Conservation (phyloP, 2,888 invertebrate species). For the Standfussiana lucernea region DNA sequence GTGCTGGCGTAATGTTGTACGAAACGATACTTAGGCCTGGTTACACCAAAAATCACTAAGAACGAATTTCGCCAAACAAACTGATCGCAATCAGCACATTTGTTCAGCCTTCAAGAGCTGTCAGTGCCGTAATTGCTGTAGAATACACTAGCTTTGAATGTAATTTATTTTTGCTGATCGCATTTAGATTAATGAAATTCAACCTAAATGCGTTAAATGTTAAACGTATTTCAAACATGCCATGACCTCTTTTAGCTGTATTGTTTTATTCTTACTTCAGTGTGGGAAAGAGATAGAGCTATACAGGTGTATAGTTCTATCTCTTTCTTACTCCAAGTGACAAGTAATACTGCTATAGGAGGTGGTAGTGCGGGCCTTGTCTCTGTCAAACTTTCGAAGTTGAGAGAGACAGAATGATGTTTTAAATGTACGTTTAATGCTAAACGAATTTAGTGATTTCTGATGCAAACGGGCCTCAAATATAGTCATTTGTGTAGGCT, state of each 20-base stretch:
- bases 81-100: background rate
- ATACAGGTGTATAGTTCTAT: background rate
- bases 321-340: background rate
- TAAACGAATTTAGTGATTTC: background rate
- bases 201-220: background rate
- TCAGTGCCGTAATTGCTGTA: background rate
- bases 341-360: background rate
- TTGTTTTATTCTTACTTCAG: background rate
- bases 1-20: constrained; percentile 40
- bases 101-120: background rate
- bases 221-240: background rate
- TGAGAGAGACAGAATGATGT: background rate
- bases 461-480: background rate
- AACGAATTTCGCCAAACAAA: background rate
- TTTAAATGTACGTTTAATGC: background rate
- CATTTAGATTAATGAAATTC: background rate
- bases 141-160: background rate
- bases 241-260: background rate
- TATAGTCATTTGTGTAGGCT: background rate
- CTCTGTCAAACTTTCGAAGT: background rate
- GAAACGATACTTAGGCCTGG: constrained; percentile 11
- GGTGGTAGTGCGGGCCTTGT: background rate
- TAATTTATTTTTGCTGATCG: background rate
- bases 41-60: background rate
- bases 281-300: background rate